These are phyloP conservation scores for Julus scanicus DNA, from an alignment of 2,888 invertebrate species.

Conservation along the genomic window DNA sequence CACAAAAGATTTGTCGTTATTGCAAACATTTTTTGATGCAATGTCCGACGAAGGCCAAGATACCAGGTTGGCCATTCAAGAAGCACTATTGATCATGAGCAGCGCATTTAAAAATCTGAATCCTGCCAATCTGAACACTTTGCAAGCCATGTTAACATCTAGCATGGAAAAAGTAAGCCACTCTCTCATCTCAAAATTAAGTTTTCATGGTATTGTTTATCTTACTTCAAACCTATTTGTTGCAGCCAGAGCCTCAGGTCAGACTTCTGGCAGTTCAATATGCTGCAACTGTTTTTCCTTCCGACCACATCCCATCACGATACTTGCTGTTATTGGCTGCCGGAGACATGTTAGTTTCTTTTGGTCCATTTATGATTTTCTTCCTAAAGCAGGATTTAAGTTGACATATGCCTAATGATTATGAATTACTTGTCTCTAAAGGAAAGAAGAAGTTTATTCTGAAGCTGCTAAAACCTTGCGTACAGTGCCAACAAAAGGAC, in stretches of 20 bases:
- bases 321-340: conserved; percentile 84
- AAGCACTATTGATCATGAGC: conserved; percentile 77
- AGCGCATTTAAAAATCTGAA: conserved; percentile 70
- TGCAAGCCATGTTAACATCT: conserved; percentile 77
- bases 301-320: conserved; percentile 82
- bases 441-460: conserved; percentile 79
- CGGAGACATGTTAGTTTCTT: conserved; percentile 77
- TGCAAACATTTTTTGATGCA: conserved; percentile 68
- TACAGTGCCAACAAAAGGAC: conserved; percentile 71
- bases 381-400: neutral
- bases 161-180: conserved; percentile 77
- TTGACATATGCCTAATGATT: conserved; percentile 23
- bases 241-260: conserved; percentile 75
- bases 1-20: conserved; percentile 74
- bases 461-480: conserved; percentile 82
- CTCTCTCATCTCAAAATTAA: neutral
- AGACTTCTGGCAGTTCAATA: conserved; percentile 86
- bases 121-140: conserved; percentile 65
- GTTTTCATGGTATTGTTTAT: neutral
- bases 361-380: conserved; percentile 24
- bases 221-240: neutral
- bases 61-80: conserved; percentile 75
- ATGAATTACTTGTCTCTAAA: conserved; percentile 62
- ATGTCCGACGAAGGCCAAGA: conserved; percentile 65
- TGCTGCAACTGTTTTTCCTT: conserved; percentile 82